These are phyloP conservation scores for Machimus atricapillus DNA, from an alignment of 2,888 invertebrate species.

Conservation along the genomic window DNA sequence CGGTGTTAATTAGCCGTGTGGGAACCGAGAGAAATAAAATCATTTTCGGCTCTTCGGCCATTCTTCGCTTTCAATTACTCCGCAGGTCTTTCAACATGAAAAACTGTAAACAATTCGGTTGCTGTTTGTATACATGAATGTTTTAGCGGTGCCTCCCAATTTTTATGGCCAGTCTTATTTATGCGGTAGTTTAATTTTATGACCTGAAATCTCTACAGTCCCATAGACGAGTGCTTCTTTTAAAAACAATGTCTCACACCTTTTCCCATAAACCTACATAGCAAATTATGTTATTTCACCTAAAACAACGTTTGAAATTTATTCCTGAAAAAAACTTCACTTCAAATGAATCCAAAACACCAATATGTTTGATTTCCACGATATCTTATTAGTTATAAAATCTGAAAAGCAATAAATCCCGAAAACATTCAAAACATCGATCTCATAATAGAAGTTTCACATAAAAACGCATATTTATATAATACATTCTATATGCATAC, in stretches of 20 bases:
- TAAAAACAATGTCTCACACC: neutral
- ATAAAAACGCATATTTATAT: too few relatives aligned
- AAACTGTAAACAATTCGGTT: neutral
- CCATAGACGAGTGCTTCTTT: neutral
- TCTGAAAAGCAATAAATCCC: too few relatives aligned
- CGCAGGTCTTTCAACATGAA: neutral
- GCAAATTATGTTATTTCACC: neutral
- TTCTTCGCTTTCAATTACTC: conserved; percentile 2
- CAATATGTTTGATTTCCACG: too few relatives aligned
- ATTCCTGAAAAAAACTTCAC: too few relatives aligned
- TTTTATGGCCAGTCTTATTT: neutral
- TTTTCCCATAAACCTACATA: neutral
- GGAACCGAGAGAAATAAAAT: neutral
- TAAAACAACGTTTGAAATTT: too few relatives aligned
- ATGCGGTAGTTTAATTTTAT: neutral
- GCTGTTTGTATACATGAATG: neutral
- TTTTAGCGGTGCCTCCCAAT: neutral
- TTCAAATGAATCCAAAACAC: too few relatives aligned
- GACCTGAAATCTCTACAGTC: neutral
- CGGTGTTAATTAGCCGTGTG: conserved; percentile 2
- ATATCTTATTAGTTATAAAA: too few relatives aligned
- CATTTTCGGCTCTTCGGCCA: neutral
- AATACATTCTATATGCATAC: too few relatives aligned
- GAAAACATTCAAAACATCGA: too few relatives aligned
- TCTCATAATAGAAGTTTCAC: too few relatives aligned